Base-by-base conservation (phyloP, 1,140 invertebrate species). In the Caenorhabditis briggsae region DNA sequence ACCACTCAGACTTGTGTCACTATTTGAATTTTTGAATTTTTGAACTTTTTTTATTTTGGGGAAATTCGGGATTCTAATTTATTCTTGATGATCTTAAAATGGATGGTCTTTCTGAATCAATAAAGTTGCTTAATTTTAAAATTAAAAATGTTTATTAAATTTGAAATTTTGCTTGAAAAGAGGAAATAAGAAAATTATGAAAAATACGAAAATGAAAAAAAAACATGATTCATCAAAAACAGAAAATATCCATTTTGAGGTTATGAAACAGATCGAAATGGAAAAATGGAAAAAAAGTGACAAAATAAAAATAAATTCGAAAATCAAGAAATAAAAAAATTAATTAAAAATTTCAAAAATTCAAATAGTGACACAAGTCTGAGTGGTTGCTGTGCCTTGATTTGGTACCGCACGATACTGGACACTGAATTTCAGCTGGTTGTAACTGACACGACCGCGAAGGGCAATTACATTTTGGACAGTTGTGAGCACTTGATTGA, bases 401-500 rank as follows among this genome's bases (percentile, higher is more conserved):
- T 12, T 78, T 23, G 70, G 46, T 5, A 78, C 70, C 2, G 70
- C 18, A 50, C 70, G 70, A 14, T 78, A 78, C 53, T 78, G 70
- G 14, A 78, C 25, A 23, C 70, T 53, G n/a, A 50, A 78, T 7
- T n/a, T 78, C 1, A 78, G n/a, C 14, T 78, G 70, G 14, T 78
- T 78, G 70, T 78, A 78, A 5, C 46, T 33, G 14, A 78, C 23
- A 12, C n/a, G 20, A 53, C 70, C 70, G 23, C 70, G 70, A 48
- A 78, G 46, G 50, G 70, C 70, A 20, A 78, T 23, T 7, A 43
- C 23, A 50, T 78, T 78, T 8, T 50, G 70, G 5, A 20, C 70
- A 6, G 70, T 53, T 23, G 70, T 78, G 46, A 78, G 23, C 6
- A 78, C 70, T 53, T 78, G 70, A n/a, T 78, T 78, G 1, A 78